Evolutionary conservation across 2,888 invertebrate species (phyloP).

Genomic region (Stenodema calcarata): DNA sequence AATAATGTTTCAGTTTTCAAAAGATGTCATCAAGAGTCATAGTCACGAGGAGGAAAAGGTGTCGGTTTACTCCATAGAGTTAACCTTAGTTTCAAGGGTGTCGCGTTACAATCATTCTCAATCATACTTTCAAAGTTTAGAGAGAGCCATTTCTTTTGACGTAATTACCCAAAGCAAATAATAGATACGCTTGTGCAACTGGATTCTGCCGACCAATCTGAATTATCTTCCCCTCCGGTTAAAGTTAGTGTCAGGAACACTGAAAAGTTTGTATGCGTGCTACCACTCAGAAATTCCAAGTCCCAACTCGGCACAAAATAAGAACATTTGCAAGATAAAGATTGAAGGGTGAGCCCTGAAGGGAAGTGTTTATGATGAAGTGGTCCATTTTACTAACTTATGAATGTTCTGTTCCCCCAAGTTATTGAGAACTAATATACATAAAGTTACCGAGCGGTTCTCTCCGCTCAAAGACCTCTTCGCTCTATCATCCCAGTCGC

Average conservation of each 20-base stretch:
- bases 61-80: neutral
- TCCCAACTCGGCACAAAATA: constrained; percentile 26
- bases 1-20: too few relatives aligned
- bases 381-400: constrained; percentile 44
- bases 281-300: neutral
- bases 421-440: constrained; percentile 47
- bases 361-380: constrained; percentile 45
- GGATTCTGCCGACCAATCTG: neutral
- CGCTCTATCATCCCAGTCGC: neutral
- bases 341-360: constrained; percentile 32
- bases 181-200: neutral
- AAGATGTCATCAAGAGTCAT: too few relatives aligned
- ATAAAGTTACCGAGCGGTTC: constrained; percentile 38
- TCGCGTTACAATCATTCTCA: neutral
- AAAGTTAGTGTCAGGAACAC: neutral
- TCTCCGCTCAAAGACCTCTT: constrained; percentile 22
- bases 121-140: neutral
- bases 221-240: neutral
- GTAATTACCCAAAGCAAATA: neutral
- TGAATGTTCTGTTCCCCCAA: constrained; percentile 43
- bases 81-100: neutral
- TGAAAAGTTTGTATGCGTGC: neutral
- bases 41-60: too few relatives aligned
- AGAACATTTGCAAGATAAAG: constrained; percentile 42
- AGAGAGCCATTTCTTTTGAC: neutral